Evolutionary conservation across 2,888 invertebrate genomes (phyloP), one percentile per base, ranked within the genome.

Genomic region (Alloscopus bannaensis): DNA sequence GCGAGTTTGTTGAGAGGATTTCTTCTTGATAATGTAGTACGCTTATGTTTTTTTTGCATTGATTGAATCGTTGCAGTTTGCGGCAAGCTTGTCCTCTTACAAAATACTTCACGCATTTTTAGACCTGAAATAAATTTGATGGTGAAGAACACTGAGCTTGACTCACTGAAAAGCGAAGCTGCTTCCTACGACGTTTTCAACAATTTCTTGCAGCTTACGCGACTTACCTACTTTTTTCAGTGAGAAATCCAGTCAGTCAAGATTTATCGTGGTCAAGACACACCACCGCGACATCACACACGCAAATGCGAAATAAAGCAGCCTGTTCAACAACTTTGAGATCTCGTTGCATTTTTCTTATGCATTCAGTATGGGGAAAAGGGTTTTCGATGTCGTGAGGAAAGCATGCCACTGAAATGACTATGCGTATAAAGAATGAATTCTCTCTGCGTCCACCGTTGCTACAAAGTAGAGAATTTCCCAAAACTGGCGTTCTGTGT

Each of bases 211-310:
- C n/a, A n/a, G n/a, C n/a, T n/a, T 40, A 59, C 50, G 69, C 50
- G 36, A 69, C 52, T 69, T 77, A 69, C 76, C 69, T 77, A 77
- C 76, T 77, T 76, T 77, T 57, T n/a, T n/a, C n/a, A n/a, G n/a
- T n/a, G n/a, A 69, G 36, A 68, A 77, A 77, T 77, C 76, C 76
- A 77, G 76, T 77, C 69, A 36, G 42, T 69, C 62, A 64, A 55
- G 76, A 77, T 77, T 68, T 69, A 64, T 60, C 69, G 22, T 47
- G 42, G 66, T 40, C 62, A n/a, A 24, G 52, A 18, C 18, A 42
- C 26, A 72, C 40, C 20, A n/a, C n/a, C n/a, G n/a, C n/a, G n/a
- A n/a, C n/a, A n/a, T n/a, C n/a, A n/a, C 42, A 31, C 29, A 18
- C 13, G 31, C 24, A 22, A 16, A 64, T 20, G 55, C 55, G 2